Evolutionary conservation across 1,140 invertebrate genomes (phyloP).

Genomic region (Berghia stephanieae): DNA sequence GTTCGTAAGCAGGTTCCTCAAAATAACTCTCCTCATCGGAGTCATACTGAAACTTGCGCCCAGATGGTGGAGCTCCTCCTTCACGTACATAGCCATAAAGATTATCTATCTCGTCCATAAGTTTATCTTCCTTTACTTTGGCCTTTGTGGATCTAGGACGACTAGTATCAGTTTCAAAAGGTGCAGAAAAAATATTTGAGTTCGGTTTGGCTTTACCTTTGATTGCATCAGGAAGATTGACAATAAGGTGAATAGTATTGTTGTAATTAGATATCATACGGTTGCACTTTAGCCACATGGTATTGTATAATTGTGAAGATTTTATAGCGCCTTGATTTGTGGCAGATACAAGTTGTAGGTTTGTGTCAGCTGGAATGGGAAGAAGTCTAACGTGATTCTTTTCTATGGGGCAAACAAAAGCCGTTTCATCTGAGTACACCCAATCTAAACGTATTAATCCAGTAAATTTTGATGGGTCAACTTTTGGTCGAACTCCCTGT

Average conservation of each 20-base stretch:
- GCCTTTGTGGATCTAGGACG: constrained; percentile 52
- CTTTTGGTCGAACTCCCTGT: constrained; percentile 81
- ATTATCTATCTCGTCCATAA: constrained; percentile 94
- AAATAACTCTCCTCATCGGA: constrained; percentile 62
- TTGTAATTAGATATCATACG: constrained; percentile 82
- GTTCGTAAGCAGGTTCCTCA: constrained; percentile 63
- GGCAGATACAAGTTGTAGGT: constrained; percentile 84
- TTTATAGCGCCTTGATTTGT: constrained; percentile 84
- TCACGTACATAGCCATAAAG: constrained; percentile 92
- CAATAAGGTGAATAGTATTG: constrained; percentile 77
- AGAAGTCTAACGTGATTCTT: constrained; percentile 78
- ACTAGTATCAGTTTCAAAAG: constrained; percentile 52
- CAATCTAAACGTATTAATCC: constrained; percentile 82
- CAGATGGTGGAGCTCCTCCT: constrained; percentile 78
- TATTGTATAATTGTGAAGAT: constrained; percentile 81
- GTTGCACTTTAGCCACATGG: constrained; percentile 82
- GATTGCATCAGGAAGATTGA: constrained; percentile 60
- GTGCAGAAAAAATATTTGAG: constrained; percentile 51
- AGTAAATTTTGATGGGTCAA: constrained; percentile 67
- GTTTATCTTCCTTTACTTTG: constrained; percentile 69
- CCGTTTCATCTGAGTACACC: constrained; percentile 77
- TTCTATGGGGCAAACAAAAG: constrained; percentile 78
- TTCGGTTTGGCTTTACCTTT: constrained; percentile 57
- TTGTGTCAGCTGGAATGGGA: constrained; percentile 84
- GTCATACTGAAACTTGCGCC: constrained; percentile 52